phyloP scores from a whole-genome alignment of 2,888 invertebrate species.

The Ceriagrion tenellum region DNA sequence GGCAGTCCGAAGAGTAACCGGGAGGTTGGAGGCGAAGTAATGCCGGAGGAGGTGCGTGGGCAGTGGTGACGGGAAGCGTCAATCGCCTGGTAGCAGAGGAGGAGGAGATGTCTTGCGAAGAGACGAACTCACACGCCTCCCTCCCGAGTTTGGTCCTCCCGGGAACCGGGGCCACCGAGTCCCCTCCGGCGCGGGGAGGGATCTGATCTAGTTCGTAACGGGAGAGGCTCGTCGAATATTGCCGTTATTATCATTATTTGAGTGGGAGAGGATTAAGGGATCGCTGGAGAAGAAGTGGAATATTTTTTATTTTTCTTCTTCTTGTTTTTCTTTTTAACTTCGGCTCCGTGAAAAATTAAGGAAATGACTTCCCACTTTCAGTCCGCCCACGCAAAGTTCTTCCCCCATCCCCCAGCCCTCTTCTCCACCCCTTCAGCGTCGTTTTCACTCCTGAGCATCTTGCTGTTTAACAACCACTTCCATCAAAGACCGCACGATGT shows the following conservation, averaged over 20 bases:
- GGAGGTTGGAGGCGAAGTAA: neutral
- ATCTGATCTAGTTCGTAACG: neutral
- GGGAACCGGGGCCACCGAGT: neutral
- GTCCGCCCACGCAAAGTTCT: neutral
- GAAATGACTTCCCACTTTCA: neutral
- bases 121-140: neutral
- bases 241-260: constrained; percentile 28
- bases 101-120: neutral
- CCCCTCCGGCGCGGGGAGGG: neutral
- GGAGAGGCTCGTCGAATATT: neutral
- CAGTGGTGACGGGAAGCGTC: constrained; percentile 7
- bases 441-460: neutral
- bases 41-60: neutral
- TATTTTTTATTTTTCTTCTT: neutral
- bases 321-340: neutral
- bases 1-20: neutral
- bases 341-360: neutral
- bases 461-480: neutral
- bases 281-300: neutral
- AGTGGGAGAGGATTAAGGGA: neutral
- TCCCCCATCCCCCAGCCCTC: no score
- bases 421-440: no score
- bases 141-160: constrained; percentile 11
- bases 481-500: neutral
- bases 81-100: constrained; percentile 26